A percentile compares a stretch with the other conserved stretches of the same genome.
Evolutionary conservation across 1,140 invertebrate species (phyloP).

Genomic region (Caenorhabditis inopinata): DNA sequence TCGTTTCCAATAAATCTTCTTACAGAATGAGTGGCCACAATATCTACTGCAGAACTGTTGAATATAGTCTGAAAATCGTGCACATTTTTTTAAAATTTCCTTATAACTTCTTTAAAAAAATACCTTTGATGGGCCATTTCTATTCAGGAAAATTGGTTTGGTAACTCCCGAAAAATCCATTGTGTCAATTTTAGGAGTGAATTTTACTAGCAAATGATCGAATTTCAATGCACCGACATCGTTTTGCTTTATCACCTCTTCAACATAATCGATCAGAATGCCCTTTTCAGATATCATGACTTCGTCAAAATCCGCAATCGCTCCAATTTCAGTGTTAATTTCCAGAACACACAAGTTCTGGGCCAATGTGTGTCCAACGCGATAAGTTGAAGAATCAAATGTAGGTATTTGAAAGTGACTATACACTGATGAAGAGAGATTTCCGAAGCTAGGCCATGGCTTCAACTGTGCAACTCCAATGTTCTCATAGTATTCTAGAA

Average conservation of each 20-base stretch:
- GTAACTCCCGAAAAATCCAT: background rate
- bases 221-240: background rate
- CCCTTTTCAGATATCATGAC: background rate
- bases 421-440: background rate
- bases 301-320: slow-evolving; percentile 8
- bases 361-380: background rate
- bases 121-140: background rate
- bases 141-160: background rate
- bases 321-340: background rate
- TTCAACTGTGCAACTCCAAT: background rate
- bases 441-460: background rate
- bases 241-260: background rate
- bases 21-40: background rate
- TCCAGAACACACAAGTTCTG: background rate
- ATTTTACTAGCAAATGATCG: background rate
- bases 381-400: background rate
- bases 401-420: background rate
- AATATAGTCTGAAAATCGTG: background rate
- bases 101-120: no score
- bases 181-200: background rate
- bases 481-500: background rate
- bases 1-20: slow-evolving; percentile 7
- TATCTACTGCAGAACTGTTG: background rate
- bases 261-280: background rate
- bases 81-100: background rate